Conservation (phyloP, 2,113 vertebrate species). For the Aleadryas rufinucha region DNA sequence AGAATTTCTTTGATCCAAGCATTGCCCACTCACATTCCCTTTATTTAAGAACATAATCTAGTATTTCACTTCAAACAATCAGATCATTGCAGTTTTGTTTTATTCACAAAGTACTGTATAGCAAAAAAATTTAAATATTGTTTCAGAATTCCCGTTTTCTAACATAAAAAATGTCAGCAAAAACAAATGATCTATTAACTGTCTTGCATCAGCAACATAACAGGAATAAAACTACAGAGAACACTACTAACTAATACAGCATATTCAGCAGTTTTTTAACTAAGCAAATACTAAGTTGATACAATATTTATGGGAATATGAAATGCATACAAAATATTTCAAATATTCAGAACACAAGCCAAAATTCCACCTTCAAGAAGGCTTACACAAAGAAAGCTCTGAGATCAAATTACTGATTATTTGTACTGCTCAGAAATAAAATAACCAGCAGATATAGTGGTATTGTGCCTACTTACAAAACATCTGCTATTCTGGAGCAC, state of each 20-base stretch:
- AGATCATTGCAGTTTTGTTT: slow-evolving; percentile 16
- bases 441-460: not conserved
- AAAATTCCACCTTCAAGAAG: not conserved
- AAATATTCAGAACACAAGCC: slow-evolving; percentile 6
- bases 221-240: slow-evolving; percentile 30
- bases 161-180: slow-evolving; percentile 20
- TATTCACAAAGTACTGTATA: not conserved
- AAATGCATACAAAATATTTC: slow-evolving; percentile 12
- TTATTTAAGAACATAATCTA: slow-evolving; percentile 10
- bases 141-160: slow-evolving; percentile 17
- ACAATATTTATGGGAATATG: slow-evolving; percentile 27
- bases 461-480: not conserved
- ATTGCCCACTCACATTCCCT: not conserved
- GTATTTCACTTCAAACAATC: slow-evolving; percentile 25
- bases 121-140: not conserved
- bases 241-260: slow-evolving; percentile 22
- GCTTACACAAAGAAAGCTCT: not conserved
- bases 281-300: slow-evolving; percentile 19
- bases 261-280: slow-evolving; percentile 41
- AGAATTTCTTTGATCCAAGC: not conserved
- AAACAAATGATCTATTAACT: slow-evolving; percentile 13
- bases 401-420: not conserved
- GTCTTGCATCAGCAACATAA: not conserved
- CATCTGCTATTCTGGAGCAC: not conserved
- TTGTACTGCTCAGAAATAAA: not conserved